Evolutionary conservation across 2,888 invertebrate genomes (phyloP).

Genomic region (Megalurothrips usitatus): DNA sequence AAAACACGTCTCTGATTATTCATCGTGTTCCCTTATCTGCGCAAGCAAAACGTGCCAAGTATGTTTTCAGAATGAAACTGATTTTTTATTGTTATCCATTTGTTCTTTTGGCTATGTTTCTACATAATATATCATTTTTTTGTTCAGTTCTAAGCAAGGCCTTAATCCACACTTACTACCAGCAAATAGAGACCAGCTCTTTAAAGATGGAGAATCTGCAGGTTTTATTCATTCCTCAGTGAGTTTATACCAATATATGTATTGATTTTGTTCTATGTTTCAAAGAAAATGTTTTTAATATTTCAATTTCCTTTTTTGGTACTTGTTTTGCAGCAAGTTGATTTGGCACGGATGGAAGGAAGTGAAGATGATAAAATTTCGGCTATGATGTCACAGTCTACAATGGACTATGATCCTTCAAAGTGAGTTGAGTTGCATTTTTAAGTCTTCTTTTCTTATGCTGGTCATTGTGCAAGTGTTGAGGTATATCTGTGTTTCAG

Average conservation of each 20-base stretch:
- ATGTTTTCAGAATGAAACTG: slow-evolving; percentile 44
- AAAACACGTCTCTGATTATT: slow-evolving; percentile 94
- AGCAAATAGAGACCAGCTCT: background rate
- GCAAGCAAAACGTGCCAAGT: slow-evolving; percentile 65
- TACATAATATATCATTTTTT: slow-evolving; percentile 31
- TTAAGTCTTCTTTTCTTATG: background rate
- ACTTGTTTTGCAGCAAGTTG: slow-evolving; percentile 55
- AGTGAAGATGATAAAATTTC: slow-evolving; percentile 97
- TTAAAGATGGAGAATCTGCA: slow-evolving; percentile 12
- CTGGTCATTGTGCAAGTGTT: background rate
- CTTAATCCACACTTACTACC: background rate
- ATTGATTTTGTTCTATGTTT: background rate
- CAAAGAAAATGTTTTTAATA: too few relatives aligned
- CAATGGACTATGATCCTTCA: slow-evolving; percentile 93
- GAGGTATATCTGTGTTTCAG: slow-evolving; percentile 48
- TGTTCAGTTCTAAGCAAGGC: background rate
- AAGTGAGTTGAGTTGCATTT: slow-evolving; percentile 63
- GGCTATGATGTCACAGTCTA: slow-evolving; percentile 96
- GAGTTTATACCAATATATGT: background rate
- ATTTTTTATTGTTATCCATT: slow-evolving; percentile 28
- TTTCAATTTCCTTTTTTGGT: background rate
- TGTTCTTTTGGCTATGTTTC: slow-evolving; percentile 35
- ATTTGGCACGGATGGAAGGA: slow-evolving; percentile 83
- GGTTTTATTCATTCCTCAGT: background rate
- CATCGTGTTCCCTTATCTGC: slow-evolving; percentile 83